Base-by-base conservation (phyloP, 2,888 invertebrate species). In the Aquatica leii region DNA sequence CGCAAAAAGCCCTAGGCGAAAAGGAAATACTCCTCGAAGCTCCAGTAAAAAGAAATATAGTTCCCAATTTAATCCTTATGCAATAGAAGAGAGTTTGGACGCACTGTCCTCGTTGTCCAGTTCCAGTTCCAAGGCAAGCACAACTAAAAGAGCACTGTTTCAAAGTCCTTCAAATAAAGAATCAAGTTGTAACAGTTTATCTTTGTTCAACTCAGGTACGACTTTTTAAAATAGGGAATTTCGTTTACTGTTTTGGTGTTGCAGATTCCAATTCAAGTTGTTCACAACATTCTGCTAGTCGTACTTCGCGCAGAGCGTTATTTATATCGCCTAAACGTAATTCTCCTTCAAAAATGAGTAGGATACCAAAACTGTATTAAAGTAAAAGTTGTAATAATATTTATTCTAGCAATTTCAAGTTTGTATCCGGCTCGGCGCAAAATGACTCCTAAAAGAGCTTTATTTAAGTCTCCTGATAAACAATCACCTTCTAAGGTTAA, bases 61-160 rank as follows among this genome's bases (percentile, higher is more conserved):
- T 0, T 68, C 74, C 70, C 55, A 75, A 6, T 77, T 78, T 58
- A 60, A 75, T n/a, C 40, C 18, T 14, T 40, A 24, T 37, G 69
- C 76, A 62, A 71, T 74, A 8, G 78, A 76, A 14, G 72, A 75
- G 53, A 69, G 40, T 43, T 8, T 74, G 40, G 73, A 77, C 63
- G 72, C 73, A 53, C 57, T 72, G 15, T 60, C 66, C 37, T 70
- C 71, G 6, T 66, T 72, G 41, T 66, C 73, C 40, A 58, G 20
- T 24, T 66, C 73, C 40, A 58, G 20, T 20, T 65, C 67, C 18
- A 69, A 65, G 37, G 69, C 72, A 2, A 73, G 71, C 49, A 69
- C 69, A 15, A 76, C 89, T 0, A 92, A 91, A 71, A 83, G 92
- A 59, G 91, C 92, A 0, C 78, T 93, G 1, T 93, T 93, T 72